phyloP scores from a whole-genome alignment of 1,140 invertebrate genomes.

The Solenopsis fugax region DNA sequence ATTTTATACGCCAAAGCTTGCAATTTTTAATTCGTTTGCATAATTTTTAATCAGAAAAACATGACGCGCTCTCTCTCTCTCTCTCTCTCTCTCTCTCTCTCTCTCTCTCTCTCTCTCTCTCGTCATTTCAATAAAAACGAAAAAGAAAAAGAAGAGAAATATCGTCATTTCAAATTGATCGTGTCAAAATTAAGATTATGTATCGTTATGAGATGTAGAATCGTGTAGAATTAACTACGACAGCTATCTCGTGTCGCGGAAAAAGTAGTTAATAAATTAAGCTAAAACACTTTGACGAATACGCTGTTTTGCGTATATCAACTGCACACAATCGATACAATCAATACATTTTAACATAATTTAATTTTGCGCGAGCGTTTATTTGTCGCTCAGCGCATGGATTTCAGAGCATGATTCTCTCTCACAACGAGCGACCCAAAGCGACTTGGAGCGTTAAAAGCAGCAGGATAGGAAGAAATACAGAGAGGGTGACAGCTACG shows the following conservation, averaged over 20 bases:
- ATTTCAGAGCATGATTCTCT: constrained; percentile 37
- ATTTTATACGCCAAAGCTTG: neutral
- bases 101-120: neutral
- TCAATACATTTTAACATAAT: constrained; percentile 25
- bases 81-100: neutral
- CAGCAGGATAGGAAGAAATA: constrained; percentile 68
- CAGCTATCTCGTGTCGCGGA: neutral
- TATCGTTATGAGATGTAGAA: neutral
- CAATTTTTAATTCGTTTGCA: neutral
- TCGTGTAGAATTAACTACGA: neutral
- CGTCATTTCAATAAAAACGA: neutral
- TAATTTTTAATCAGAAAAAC: neutral
- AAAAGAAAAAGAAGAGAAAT: neutral
- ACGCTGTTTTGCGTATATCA: neutral
- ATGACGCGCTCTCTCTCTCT: neutral
- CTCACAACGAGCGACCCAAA: constrained; percentile 22
- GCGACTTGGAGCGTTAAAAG: constrained; percentile 73
- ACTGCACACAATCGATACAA: neutral
- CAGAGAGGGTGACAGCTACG: constrained; percentile 77
- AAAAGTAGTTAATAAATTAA: neutral
- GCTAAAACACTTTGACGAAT: neutral
- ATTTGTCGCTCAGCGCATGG: neutral
- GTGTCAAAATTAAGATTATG: neutral
- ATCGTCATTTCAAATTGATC: neutral
- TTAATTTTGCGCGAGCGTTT: constrained; percentile 32